Conservation (phyloP, 1,140 invertebrate genomes). For the Proctacanthus coquilletti region DNA sequence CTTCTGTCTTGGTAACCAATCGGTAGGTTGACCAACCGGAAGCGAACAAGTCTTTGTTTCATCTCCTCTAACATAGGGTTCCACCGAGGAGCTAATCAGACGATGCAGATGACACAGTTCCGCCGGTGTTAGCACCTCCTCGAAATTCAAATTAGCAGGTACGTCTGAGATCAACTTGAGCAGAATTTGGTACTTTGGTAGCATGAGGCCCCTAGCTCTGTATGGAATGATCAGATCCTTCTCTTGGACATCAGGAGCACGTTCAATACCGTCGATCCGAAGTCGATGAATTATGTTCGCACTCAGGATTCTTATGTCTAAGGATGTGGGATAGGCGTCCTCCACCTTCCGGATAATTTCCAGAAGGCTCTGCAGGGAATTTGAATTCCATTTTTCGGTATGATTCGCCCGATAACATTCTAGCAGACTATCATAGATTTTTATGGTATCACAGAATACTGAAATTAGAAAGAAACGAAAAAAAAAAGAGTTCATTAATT, state of each 20-base stretch:
- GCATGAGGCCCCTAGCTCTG: constrained; percentile 39
- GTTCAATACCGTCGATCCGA: constrained; percentile 44
- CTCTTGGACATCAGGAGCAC: constrained; percentile 29
- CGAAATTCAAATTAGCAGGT: constrained; percentile 33
- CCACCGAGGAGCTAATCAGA: constrained; percentile 40
- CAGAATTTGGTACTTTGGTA: constrained; percentile 38
- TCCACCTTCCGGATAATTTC: constrained; percentile 6
- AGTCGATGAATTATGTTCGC: constrained; percentile 20
- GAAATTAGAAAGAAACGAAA: background rate
- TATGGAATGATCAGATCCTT: constrained; percentile 38
- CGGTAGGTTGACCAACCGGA: too few species aligned
- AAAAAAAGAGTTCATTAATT: too few species aligned
- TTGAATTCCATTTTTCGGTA: constrained; percentile 1
- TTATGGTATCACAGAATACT: background rate
- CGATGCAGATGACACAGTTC: constrained; percentile 43
- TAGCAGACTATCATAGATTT: constrained; percentile 1
- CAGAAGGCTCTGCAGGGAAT: background rate
- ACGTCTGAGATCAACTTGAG: constrained; percentile 36
- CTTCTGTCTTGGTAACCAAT: too few species aligned
- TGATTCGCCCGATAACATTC: constrained; percentile 5
- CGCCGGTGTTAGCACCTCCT: constrained; percentile 28
- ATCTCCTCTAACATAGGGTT: constrained; percentile 34
- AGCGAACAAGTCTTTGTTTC: constrained; percentile 34
- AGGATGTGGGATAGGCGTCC: constrained; percentile 4
- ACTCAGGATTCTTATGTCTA: constrained; percentile 2